Conservation (phyloP, 2,797 vertebrate species). For the Enoplosus armatus region DNA sequence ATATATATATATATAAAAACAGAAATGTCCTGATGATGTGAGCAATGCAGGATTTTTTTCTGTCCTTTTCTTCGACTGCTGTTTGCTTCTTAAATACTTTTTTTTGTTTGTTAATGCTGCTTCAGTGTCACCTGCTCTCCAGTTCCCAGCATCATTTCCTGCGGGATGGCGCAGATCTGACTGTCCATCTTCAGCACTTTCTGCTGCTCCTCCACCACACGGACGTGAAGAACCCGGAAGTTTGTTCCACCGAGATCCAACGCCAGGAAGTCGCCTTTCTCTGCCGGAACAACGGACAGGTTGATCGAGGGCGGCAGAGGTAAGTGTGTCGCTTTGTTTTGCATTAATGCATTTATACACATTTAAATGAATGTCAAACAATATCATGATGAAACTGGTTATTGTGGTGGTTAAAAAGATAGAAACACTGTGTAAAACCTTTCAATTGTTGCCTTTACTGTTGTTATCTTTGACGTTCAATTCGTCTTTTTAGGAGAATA, state of each 20-base stretch:
- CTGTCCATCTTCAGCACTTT: constrained; percentile 72
- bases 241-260: constrained; percentile 87
- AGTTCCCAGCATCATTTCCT: constrained; percentile 76
- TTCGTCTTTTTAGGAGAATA: too few species aligned
- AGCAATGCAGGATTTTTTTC: neutral
- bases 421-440: neutral
- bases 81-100: neutral
- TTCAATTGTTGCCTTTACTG: too few species aligned
- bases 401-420: neutral
- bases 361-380: neutral
- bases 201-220: constrained; percentile 75
- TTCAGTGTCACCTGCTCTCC: constrained; percentile 83
- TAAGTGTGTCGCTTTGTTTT: neutral
- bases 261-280: constrained; percentile 88
- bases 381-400: neutral
- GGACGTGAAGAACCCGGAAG: constrained; percentile 85
- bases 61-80: neutral
- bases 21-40: neutral
- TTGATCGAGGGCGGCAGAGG: neutral
- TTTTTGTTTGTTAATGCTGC: too few species aligned
- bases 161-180: constrained; percentile 80
- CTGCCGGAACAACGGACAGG: constrained; percentile 60
- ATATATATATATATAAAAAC: neutral
- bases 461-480: too few species aligned
- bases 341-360: neutral